Percentiles rank a stretch among this genome's conserved stretches.
These are phyloP conservation scores for Parasteatoda tepidariorum DNA, from an alignment of 1,140 invertebrate species.

Conservation along the genomic window DNA sequence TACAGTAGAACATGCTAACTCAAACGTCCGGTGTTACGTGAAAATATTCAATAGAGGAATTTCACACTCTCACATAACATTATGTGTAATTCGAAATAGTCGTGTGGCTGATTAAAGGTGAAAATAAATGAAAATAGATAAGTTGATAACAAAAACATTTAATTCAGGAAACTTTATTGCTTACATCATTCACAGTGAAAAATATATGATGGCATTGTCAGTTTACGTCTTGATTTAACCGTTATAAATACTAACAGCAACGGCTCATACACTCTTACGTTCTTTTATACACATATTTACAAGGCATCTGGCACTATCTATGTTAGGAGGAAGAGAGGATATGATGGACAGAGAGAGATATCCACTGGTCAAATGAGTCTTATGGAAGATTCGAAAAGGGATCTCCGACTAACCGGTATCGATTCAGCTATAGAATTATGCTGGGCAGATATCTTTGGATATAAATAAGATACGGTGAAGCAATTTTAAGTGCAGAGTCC, in stretches of 20 bases:
- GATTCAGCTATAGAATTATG: conserved; percentile 25
- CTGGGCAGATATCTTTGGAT: conserved; percentile 52
- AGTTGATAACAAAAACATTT: conserved; percentile 59
- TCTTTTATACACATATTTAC: conserved; percentile 61
- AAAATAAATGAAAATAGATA: not conserved
- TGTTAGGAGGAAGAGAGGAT: conserved; percentile 35
- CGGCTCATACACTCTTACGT: conserved; percentile 34
- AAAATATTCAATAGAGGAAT: too few species aligned
- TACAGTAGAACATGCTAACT: too few species aligned
- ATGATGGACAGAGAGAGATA: conserved; percentile 41
- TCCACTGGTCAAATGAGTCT: not conserved
- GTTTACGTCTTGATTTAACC: conserved; percentile 55
- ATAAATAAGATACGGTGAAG: conserved; percentile 38
- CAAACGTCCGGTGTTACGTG: too few species aligned
- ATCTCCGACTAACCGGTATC: conserved; percentile 6
- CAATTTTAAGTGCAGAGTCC: conserved; percentile 22
- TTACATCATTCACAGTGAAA: conserved; percentile 62
- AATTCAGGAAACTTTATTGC: conserved; percentile 62
- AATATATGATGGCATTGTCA: conserved; percentile 61
- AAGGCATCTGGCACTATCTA: conserved; percentile 60
- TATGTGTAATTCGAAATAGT: too few species aligned
- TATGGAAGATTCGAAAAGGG: conserved; percentile 23
- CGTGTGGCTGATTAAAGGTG: too few species aligned
- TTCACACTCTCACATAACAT: too few species aligned
- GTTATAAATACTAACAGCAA: conserved; percentile 59